phyloP scores from a whole-genome alignment of 2,113 vertebrate genomes.

The Gobio gobio region DNA sequence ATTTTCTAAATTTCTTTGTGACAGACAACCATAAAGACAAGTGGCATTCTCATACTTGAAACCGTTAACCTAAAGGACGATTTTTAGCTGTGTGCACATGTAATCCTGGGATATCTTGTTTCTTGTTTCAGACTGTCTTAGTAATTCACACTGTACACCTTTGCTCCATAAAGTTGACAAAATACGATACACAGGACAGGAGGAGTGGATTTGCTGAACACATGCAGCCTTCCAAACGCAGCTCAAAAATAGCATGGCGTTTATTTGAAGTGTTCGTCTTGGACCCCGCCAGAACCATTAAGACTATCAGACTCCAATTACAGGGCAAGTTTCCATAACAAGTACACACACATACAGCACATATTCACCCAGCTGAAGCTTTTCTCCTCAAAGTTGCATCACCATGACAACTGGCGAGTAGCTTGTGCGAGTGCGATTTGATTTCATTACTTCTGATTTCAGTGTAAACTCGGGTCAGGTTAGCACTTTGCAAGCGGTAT shows the following conservation, averaged over 20 bases:
- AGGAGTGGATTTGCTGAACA: not conserved
- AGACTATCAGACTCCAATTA: conserved; percentile 48
- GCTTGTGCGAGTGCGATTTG: conserved; percentile 46
- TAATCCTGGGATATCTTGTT: not conserved
- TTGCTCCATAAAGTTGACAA: not conserved
- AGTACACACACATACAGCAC: conserved; percentile 37
- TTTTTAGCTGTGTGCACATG: not conserved
- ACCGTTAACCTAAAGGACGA: not conserved
- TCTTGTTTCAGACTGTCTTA: not conserved
- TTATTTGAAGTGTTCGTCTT: conserved; percentile 20
- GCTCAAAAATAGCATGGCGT: conserved; percentile 32
- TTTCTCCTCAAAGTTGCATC: conserved; percentile 42
- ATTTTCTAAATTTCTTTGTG: no score
- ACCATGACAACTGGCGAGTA: conserved; percentile 46
- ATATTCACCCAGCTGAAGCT: conserved; percentile 42
- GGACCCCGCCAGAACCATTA: conserved; percentile 32
- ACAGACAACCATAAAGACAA: no score
- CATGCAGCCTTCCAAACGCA: not conserved
- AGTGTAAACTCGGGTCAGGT: conserved; percentile 44
- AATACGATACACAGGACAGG: not conserved
- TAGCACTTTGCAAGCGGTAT: conserved; percentile 48
- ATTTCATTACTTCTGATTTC: conserved; percentile 51
- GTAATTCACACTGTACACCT: conserved; percentile 11
- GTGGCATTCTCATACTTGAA: not conserved
- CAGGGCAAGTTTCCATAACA: conserved; percentile 50